Evolutionary conservation across 2,113 vertebrate species (phyloP), one percentile per base, ranked within the genome.

Genomic region (Uropsilus gracilis): DNA sequence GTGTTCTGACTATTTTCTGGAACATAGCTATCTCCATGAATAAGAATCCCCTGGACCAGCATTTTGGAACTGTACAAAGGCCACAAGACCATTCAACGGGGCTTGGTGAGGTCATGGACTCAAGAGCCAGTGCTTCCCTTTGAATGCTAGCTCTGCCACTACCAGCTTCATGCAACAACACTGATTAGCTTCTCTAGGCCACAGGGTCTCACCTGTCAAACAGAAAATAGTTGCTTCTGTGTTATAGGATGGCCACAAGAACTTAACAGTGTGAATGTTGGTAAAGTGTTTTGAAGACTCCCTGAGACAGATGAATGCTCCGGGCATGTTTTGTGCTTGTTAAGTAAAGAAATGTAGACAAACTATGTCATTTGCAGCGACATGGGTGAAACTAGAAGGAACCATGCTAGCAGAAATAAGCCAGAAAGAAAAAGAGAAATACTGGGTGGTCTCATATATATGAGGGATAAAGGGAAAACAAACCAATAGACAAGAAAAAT

Each of bases 1-100:
- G 48, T 24, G 34, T 68, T 16, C 16, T 12, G 34, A 39, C 48
- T 34, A 10, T 37, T 73, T 37, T 32, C 22, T 3, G 71, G 24
- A 17, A 13, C 30, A 3, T 2, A 32, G 2, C n/a, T 11, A 32
- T 42, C 3, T 1, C 12, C 2, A n/a, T 48, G 8, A 16, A 34
- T 10, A 0, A 55, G 37, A 55, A 76, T 55, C 26, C 13, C 10
- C 14, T 30, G 4, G 8, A 12, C 22, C 28, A 30, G 24, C 14
- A 3, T 24, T 85, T 26, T 42, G 48, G 63, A 75, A 8, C 55
- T 10, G 2, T 6, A 9, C 26, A 53, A 61, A 42, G 39, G 55
- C 39, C 63, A 46, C 44, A 9, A 24, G 61, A 11, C 20, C 13
- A 37, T 11, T 28, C 5, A 44, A 50, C 50, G 50, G 32, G 75